phyloP scores from a whole-genome alignment of 1,140 invertebrate species.

The Neuroterus valhalla region DNA sequence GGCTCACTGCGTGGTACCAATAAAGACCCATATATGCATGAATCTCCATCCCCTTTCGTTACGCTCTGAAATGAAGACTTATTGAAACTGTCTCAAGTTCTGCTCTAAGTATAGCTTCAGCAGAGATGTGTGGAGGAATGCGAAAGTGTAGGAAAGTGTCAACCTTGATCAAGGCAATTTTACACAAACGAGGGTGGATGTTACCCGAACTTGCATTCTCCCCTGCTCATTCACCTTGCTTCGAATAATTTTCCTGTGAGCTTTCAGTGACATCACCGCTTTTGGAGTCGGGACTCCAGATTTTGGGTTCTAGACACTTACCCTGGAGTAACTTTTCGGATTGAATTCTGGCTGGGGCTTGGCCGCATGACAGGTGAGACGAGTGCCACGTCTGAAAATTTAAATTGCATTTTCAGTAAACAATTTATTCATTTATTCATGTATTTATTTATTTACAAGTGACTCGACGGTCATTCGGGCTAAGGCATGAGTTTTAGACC shows the following conservation, averaged over 20 bases:
- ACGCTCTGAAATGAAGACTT: slow-evolving; percentile 18
- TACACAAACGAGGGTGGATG: slow-evolving; percentile 21
- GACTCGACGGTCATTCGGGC: too few species aligned
- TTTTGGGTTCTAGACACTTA: slow-evolving; percentile 21
- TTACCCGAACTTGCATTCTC: slow-evolving; percentile 17
- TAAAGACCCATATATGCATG: slow-evolving; percentile 21
- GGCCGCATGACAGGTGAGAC: slow-evolving; percentile 32
- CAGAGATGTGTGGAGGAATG: not conserved
- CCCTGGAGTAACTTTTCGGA: slow-evolving; percentile 30
- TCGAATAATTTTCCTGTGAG: slow-evolving; percentile 37
- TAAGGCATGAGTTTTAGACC: too few species aligned
- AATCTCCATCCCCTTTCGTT: slow-evolving; percentile 27
- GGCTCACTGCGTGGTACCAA: not conserved
- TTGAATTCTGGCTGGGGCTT: slow-evolving; percentile 31
- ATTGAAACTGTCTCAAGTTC: slow-evolving; percentile 26
- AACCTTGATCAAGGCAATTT: slow-evolving; percentile 22
- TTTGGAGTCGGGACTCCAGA: slow-evolving; percentile 8
- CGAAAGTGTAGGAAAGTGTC: not conserved
- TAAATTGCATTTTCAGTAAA: not conserved
- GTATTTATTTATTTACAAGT: too few species aligned
- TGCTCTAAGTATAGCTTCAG: not conserved
- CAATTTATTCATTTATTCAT: too few species aligned
- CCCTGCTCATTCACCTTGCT: slow-evolving; percentile 8
- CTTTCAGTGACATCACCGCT: slow-evolving; percentile 25
- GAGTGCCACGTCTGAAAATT: slow-evolving; percentile 33